Conservation (phyloP, 2,888 invertebrate species). For the Xestobium rufovillosum region DNA sequence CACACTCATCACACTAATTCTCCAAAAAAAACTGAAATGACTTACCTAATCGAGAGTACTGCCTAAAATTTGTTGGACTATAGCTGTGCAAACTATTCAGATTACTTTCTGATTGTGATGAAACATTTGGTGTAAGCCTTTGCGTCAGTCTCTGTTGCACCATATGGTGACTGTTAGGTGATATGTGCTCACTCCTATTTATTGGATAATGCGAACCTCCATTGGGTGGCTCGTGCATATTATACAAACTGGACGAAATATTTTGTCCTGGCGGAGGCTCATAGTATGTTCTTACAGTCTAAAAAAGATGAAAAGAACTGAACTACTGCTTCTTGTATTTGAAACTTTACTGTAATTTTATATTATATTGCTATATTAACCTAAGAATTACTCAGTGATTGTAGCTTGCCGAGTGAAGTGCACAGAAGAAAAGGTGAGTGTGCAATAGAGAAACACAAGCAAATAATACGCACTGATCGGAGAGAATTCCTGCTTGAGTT, state of each 20-base stretch:
- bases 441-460: too few relatives aligned
- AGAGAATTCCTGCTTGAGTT: too few relatives aligned
- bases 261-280: conserved; percentile 42
- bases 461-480: too few relatives aligned
- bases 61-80: conserved; percentile 39
- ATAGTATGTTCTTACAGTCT: conserved; percentile 47
- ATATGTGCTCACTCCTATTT: conserved; percentile 32
- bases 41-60: conserved; percentile 35
- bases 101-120: conserved; percentile 44
- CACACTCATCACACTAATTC: conserved; percentile 1
- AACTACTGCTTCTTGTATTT: too few relatives aligned
- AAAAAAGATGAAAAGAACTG: too few relatives aligned
- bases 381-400: too few relatives aligned
- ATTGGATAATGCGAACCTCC: conserved; percentile 32
- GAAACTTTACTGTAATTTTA: too few relatives aligned
- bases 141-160: conserved; percentile 30
- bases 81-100: conserved; percentile 39
- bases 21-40: background rate
- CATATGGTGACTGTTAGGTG: conserved; percentile 21
- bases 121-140: conserved; percentile 32
- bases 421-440: too few relatives aligned
- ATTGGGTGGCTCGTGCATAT: conserved; percentile 37
- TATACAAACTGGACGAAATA: conserved; percentile 42
- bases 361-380: too few relatives aligned
- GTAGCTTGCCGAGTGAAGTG: too few relatives aligned